Percentiles rank a stretch among this genome's conserved stretches.
These are phyloP conservation scores for Choloepus didactylus DNA, from an alignment of 2,797 vertebrate genomes.

Conservation along the genomic window DNA sequence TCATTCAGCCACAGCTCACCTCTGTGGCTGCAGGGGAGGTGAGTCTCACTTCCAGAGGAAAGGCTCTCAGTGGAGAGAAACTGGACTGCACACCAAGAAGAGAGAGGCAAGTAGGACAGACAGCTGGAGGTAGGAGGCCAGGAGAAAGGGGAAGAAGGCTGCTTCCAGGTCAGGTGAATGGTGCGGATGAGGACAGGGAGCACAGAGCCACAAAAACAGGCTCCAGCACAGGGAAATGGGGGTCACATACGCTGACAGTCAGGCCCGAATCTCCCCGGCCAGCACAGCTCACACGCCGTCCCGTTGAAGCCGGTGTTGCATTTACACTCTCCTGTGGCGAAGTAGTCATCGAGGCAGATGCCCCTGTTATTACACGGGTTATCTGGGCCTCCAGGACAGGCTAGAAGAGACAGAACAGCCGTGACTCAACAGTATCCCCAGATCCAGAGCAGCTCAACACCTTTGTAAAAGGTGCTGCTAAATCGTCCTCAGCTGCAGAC, in stretches of 20 bases:
- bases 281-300: conserved; percentile 93
- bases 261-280: conserved; percentile 90
- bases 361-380: conserved; percentile 91
- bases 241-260: conserved; percentile 90
- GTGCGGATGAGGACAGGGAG: background rate
- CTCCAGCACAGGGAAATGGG: accelerated
- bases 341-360: conserved; percentile 90
- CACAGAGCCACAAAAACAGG: background rate
- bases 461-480: background rate
- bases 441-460: background rate
- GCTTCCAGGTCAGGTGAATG: background rate
- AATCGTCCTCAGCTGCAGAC: accelerated
- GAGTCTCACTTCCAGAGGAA: background rate
- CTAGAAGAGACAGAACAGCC: conserved; percentile 85
- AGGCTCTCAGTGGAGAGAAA: background rate
- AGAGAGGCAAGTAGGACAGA: background rate
- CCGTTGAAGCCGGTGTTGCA: conserved; percentile 92
- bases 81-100: background rate
- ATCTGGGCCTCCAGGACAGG: conserved; percentile 92
- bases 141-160: background rate
- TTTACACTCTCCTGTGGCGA: conserved; percentile 91
- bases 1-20: background rate
- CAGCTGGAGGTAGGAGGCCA: background rate
- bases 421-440: background rate
- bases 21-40: background rate